Base-by-base conservation (phyloP, 1,140 invertebrate genomes). In the Lepidurus apus region DNA sequence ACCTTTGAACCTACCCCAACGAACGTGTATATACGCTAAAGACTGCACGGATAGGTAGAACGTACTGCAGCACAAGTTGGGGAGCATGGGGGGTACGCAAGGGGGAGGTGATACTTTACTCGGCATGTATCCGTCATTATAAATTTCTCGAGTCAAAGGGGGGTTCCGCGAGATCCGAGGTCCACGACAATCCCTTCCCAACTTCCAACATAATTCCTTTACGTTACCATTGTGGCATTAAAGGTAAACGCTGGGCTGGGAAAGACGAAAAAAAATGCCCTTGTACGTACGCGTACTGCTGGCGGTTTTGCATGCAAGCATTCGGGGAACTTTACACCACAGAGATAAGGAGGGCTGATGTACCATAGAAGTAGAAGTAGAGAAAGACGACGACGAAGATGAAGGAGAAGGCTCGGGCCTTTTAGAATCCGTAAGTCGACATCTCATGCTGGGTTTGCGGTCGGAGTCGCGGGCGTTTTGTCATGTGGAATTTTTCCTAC, bases 91-190 rank as follows among this genome's bases (percentile, higher is more conserved):
- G 13, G 34, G 34, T 4, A 34, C 34, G 34, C 21, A 65, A 13
- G 6, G 53, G 17, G 6, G 53, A 21, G 53, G 53, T 21, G 6
- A 21, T 65, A 21, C 53, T 13, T 65, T n/a, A 34, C 34, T 17
- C 53, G 53, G 53, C 53, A 65, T 65, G 53, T 65, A 65, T 13
- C 53, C 53, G 17, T 65, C 53, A 65, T 65, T 65, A 65, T 65
- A 65, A 65, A 65, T 65, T 65, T 65, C 53, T 65, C 53, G 53
- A 65, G 53, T 65, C 53, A 65, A 65, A 65, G 53, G 53, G 53
- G 53, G 53, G 53, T 65, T 65, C 53, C 53, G 13, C 21, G 53
- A 9, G 53, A 65, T 65, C 53, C 53, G 6, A 13, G 21, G 13
- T 21, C 17, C 13, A 21, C 53, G 53, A 47, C 17, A 9, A 21